phyloP scores from a whole-genome alignment of 2,888 invertebrate species.

The Ophonus ardosiacus region DNA sequence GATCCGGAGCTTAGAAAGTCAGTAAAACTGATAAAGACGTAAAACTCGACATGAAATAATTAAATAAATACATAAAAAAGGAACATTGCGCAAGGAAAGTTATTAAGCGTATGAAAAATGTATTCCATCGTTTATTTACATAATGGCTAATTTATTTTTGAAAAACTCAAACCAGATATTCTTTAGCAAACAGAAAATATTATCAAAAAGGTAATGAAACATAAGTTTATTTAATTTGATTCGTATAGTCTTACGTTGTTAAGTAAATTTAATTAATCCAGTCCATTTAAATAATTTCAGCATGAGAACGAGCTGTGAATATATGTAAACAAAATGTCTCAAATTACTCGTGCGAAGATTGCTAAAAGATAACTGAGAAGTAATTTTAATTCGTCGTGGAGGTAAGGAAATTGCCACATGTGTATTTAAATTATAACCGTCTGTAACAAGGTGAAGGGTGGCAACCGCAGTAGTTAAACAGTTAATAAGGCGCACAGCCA shows the following conservation, averaged over 20 bases:
- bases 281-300: not conserved
- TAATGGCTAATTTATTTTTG: not conserved
- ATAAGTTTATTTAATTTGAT: not conserved
- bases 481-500: conserved; percentile 28
- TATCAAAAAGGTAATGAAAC: not conserved
- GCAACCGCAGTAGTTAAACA: conserved; percentile 38
- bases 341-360: conserved; percentile 25
- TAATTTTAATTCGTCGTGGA: conserved; percentile 15
- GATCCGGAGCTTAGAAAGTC: conserved; percentile 18
- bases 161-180: not conserved
- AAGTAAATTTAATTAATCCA: conserved; percentile 1
- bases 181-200: not conserved
- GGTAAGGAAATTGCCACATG: conserved; percentile 27
- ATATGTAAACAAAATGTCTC: conserved; percentile 35
- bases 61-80: conserved; percentile 27
- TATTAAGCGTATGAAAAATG: not conserved
- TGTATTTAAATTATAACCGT: conserved; percentile 34
- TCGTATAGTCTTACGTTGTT: not conserved
- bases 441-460: conserved; percentile 8
- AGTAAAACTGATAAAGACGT: conserved; percentile 42
- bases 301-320: conserved; percentile 19
- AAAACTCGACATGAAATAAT: conserved; percentile 36
- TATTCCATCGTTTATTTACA: not conserved
- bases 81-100: not conserved
- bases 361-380: conserved; percentile 17